Evolutionary conservation across 2,888 invertebrate species (phyloP), one percentile per base, ranked within the genome.

Genomic region (Lepidonotus clava): DNA sequence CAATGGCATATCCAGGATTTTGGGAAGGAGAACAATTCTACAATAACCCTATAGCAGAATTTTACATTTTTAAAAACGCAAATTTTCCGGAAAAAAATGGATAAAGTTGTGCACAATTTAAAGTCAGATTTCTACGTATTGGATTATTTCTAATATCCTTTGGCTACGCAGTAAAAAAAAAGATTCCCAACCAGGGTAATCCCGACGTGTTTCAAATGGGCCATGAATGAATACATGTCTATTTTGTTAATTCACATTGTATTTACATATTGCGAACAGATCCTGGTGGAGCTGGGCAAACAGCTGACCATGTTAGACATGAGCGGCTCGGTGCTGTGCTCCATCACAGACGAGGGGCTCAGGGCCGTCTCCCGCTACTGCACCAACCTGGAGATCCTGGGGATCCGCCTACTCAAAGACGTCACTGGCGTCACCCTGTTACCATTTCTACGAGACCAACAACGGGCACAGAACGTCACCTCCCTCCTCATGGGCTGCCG

Each of bases 261-360:
- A 11, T 14, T 51, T 51, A 21, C 51, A 51, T 51, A 14, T 76
- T 28, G 21, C 34, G 67, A 85, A 21, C 89, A 92, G 93, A 91
- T 93, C 36, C 86, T 93, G 38, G 85, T 90, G 38, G 87, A 90
- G 41, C 89, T 92, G 32, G 93, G 93, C 14, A 77, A 83, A 2
- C 87, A 89, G 14, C 86, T 93, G 40, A 86, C 88, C 8, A 84
- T 88, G 21, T 86, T 93, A 40, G 92, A 93, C 87, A 87, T 93
- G 66, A 92, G 92, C 89, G 92, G 92, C 1, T 89, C 91, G 66
- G 87, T 91, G 21, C 88, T 84, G 40, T 88, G 88, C 1, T 67
- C 86, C 28, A 86, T 93, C 53, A 92, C 92, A 21, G 93, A 93
- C 77, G 88, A 89, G n/a, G 92, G 92, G 11, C 86, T 93, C 14